A percentile compares a stretch with the other conserved stretches of the same genome.
Evolutionary conservation across 1,140 invertebrate genomes (phyloP).

Genomic region (Habropoda laboriosa): DNA sequence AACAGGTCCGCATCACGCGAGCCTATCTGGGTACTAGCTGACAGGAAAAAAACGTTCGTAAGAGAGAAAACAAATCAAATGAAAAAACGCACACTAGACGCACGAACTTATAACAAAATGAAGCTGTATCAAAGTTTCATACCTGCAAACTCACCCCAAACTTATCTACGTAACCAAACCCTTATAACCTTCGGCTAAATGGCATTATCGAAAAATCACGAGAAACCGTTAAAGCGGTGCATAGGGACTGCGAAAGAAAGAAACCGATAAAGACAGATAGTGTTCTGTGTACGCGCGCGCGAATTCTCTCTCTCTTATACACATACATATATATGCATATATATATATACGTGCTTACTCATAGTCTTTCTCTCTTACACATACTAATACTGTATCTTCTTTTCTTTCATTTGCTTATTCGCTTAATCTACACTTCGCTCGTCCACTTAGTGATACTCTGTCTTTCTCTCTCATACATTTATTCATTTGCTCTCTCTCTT

Average conservation of each 20-base stretch:
- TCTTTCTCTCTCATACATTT: background rate
- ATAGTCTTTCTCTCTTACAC: conserved; percentile 4
- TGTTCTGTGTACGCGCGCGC: conserved; percentile 41
- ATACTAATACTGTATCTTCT: background rate
- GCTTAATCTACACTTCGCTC: conserved; percentile 18
- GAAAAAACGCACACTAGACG: conserved; percentile 1
- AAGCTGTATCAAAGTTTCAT: conserved; percentile 13
- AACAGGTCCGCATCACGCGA: conserved; percentile 38
- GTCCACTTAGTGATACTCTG: background rate
- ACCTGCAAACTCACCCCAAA: conserved; percentile 20
- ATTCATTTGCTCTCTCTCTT: conserved; percentile 10
- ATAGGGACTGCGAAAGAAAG: conserved; percentile 43
- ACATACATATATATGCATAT: background rate
- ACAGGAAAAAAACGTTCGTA: conserved; percentile 20
- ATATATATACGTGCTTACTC: background rate
- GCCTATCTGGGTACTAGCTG: conserved; percentile 14
- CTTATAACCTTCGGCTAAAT: conserved; percentile 43
- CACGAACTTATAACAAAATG: background rate
- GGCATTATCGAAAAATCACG: conserved; percentile 57
- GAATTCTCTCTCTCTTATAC: conserved; percentile 2
- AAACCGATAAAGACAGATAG: conserved; percentile 38
- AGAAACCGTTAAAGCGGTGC: conserved; percentile 64
- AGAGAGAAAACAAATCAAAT: conserved; percentile 20
- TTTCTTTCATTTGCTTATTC: conserved; percentile 13
- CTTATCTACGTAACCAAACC: conserved; percentile 30